Evolutionary conservation across 1,140 invertebrate species (phyloP).

Genomic region (Lepidurus couesii): DNA sequence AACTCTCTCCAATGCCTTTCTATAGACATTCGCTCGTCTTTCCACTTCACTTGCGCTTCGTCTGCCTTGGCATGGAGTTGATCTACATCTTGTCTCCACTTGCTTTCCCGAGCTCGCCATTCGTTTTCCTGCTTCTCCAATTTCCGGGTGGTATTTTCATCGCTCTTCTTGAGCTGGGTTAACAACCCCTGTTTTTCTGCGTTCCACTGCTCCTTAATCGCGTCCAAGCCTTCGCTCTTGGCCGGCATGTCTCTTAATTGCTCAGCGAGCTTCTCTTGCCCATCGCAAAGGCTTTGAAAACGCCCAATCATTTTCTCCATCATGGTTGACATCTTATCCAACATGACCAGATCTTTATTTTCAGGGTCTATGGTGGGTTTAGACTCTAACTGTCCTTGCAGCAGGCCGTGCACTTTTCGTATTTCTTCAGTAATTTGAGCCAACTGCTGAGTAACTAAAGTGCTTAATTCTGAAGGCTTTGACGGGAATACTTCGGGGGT

Average conservation of each 20-base stretch:
- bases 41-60: background rate
- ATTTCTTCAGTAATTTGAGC: background rate
- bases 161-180: background rate
- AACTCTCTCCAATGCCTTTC: conserved; percentile 10
- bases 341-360: background rate
- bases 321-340: background rate
- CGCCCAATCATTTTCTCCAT: background rate
- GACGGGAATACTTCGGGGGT: background rate
- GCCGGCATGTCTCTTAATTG: background rate
- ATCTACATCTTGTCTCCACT: background rate
- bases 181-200: background rate
- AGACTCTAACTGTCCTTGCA: background rate
- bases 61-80: background rate
- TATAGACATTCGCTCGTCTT: background rate
- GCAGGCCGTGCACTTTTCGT: background rate
- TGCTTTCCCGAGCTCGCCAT: background rate
- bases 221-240: background rate
- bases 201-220: background rate
- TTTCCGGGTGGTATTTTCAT: background rate
- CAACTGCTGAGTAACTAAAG: background rate
- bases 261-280: background rate
- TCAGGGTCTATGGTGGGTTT: background rate
- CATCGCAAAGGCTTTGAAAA: background rate
- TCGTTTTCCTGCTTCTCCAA: background rate
- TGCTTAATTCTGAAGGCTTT: background rate